Conservation (phyloP, 2,888 invertebrate genomes). For the Lepidochrysops patricia region DNA sequence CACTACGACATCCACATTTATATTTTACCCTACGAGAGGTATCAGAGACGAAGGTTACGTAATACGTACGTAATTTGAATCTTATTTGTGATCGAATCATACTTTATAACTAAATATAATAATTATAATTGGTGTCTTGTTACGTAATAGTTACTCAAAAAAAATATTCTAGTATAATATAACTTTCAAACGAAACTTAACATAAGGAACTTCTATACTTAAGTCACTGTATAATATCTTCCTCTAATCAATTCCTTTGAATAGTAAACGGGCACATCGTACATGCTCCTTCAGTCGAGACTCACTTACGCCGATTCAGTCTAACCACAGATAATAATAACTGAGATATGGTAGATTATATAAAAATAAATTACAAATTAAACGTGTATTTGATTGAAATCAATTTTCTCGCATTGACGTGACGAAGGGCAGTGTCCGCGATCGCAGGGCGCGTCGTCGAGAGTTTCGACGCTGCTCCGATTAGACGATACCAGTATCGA, state of each 20-base stretch:
- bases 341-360: slow-evolving; percentile 17
- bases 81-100: slow-evolving; percentile 21
- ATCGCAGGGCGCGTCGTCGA: slow-evolving; percentile 47
- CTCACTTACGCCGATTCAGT: slow-evolving; percentile 15
- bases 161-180: slow-evolving; percentile 18
- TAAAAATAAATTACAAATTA: slow-evolving; percentile 37
- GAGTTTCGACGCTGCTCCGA: slow-evolving; percentile 62
- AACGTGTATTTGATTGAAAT: slow-evolving; percentile 76
- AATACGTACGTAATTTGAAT: slow-evolving; percentile 44
- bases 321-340: slow-evolving; percentile 17
- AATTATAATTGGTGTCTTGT: slow-evolving; percentile 25
- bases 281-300: slow-evolving; percentile 14
- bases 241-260: slow-evolving; percentile 50
- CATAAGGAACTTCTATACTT: slow-evolving; percentile 28
- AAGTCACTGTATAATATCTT: slow-evolving; percentile 25
- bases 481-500: slow-evolving; percentile 57
- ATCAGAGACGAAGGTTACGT: not conserved
- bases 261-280: slow-evolving; percentile 20
- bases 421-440: slow-evolving; percentile 51
- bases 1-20: slow-evolving; percentile 3
- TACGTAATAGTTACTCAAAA: slow-evolving; percentile 20
- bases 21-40: slow-evolving; percentile 21
- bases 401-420: slow-evolving; percentile 42
- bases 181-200: slow-evolving; percentile 21
- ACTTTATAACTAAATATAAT: slow-evolving; percentile 1